Conservation (phyloP, 1,140 invertebrate species). For the Drosophila nigromelanica region DNA sequence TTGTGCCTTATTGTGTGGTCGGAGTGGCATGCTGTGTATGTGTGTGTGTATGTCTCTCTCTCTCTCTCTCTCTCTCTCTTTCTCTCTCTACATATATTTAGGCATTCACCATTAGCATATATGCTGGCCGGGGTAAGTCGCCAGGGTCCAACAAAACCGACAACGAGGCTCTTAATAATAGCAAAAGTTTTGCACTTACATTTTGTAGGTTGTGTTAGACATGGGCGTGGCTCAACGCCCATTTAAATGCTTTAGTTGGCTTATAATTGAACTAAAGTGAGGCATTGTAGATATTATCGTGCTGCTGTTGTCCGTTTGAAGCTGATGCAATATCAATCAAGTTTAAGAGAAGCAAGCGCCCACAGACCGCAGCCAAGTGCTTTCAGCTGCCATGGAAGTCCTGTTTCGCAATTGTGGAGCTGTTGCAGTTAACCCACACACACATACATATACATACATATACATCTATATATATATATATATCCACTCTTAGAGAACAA, state of each 20-base stretch:
- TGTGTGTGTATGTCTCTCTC: constrained; percentile 6
- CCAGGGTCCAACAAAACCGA: constrained; percentile 75
- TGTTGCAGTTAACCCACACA: constrained; percentile 15
- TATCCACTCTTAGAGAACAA: background rate
- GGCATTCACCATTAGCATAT: constrained; percentile 23
- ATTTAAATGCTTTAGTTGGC: constrained; percentile 62
- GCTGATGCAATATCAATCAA: constrained; percentile 57
- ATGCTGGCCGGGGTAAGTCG: constrained; percentile 42
- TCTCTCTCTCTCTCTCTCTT: background rate
- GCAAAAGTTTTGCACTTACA: constrained; percentile 78
- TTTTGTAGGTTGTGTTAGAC: constrained; percentile 35
- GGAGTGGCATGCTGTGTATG: constrained; percentile 14
- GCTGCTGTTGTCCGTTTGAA: background rate
- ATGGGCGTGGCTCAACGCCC: constrained; percentile 41
- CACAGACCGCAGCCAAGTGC: constrained; percentile 40
- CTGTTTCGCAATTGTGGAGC: background rate
- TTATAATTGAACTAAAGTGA: constrained; percentile 36
- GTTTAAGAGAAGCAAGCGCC: constrained; percentile 7
- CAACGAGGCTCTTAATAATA: constrained; percentile 78
- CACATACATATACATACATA: background rate
- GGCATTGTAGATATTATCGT: constrained; percentile 34
- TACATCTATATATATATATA: background rate
- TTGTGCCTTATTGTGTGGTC: constrained; percentile 63
- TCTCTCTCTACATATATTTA: background rate
- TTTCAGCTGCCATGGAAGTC: constrained; percentile 15